Evolutionary conservation across 2,113 vertebrate species (phyloP).

Genomic region (Myiozetetes cayanensis): DNA sequence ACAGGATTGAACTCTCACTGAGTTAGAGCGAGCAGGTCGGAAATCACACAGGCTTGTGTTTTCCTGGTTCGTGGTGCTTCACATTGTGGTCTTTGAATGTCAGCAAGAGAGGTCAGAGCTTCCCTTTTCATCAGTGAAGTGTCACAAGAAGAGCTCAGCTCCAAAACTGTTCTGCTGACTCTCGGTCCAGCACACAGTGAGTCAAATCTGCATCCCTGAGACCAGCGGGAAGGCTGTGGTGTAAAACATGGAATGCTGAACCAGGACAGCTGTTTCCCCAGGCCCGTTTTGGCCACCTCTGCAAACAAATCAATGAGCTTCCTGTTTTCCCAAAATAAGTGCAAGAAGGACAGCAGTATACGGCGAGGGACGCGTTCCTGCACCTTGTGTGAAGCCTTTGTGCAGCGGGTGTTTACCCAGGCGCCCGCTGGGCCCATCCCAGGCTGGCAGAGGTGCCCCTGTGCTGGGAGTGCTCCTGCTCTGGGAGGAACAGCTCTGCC

Average conservation of each 20-base stretch:
- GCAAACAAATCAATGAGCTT: conserved; percentile 18
- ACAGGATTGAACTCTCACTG: not conserved
- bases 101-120: not conserved
- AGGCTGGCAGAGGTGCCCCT: not conserved
- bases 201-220: not conserved
- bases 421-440: not conserved
- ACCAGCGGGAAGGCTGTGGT: not conserved
- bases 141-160: not conserved
- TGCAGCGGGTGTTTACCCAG: not conserved
- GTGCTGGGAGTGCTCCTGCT: not conserved
- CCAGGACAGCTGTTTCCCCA: not conserved
- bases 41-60: not conserved
- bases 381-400: not conserved
- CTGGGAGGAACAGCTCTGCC: not conserved
- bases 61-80: not conserved
- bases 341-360: not conserved
- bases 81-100: not conserved
- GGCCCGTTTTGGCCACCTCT: not conserved
- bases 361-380: not conserved
- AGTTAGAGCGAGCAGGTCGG: fast-evolving
- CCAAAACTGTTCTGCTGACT: not conserved
- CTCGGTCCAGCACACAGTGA: not conserved
- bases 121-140: not conserved
- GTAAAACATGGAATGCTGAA: fast-evolving
- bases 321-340: conserved; percentile 3